Evolutionary conservation across 2,113 vertebrate genomes (phyloP).

Genomic region (Elanoides forficatus): DNA sequence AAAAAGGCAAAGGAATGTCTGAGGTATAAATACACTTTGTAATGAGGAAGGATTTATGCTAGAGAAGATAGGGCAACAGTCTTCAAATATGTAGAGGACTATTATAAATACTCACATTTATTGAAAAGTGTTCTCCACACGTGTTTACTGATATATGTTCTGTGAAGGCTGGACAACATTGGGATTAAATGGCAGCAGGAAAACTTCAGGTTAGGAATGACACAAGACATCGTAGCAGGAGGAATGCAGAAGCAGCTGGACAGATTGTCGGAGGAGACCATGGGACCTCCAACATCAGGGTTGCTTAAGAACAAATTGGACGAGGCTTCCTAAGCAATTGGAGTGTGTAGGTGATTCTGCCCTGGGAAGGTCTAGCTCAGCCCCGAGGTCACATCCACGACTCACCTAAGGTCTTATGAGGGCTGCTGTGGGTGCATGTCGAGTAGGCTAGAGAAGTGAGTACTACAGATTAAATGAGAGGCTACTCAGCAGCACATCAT

Average conservation of each 20-base stretch:
- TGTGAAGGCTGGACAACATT: not conserved
- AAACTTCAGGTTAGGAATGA: not conserved
- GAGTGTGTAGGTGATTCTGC: not conserved
- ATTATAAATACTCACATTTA: not conserved
- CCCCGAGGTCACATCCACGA: not conserved
- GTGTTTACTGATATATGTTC: not conserved
- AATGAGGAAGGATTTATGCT: not conserved
- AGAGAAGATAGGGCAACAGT: not conserved
- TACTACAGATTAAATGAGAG: not conserved
- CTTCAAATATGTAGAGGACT: not conserved
- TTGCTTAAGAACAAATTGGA: not conserved
- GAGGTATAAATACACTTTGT: not conserved
- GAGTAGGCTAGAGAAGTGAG: not conserved
- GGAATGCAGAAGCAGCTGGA: not conserved
- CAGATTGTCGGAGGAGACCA: not conserved
- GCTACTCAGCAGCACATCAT: not conserved
- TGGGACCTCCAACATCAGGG: not conserved
- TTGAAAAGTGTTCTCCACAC: not conserved
- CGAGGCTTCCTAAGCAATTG: not conserved
- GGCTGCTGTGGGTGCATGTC: not conserved
- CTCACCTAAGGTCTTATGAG: not conserved
- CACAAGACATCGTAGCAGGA: not conserved
- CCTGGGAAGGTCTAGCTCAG: not conserved
- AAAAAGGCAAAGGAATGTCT: not conserved
- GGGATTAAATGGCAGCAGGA: not conserved